A percentile compares a stretch with the other conserved stretches of the same genome.
Conservation (phyloP, 2,888 invertebrate genomes). For the Drosophila paramelanica region DNA sequence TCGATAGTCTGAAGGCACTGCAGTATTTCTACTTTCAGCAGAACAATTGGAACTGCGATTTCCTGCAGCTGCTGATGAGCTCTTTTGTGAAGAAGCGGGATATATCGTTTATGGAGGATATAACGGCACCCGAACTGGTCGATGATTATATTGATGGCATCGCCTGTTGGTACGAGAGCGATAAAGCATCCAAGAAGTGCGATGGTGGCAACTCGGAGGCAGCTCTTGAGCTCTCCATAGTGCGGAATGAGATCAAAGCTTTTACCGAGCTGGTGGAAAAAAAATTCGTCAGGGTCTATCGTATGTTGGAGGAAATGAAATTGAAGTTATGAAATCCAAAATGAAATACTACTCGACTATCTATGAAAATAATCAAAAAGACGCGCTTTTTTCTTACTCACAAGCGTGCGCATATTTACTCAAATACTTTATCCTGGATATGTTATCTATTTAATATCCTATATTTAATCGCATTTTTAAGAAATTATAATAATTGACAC, state of each 20-base stretch:
- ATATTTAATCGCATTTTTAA: constrained; percentile 48
- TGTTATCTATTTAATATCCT: constrained; percentile 24
- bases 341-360: constrained; percentile 2
- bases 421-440: constrained; percentile 27
- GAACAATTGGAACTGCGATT: constrained; percentile 84
- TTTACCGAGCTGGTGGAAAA: constrained; percentile 82
- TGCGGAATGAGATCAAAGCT: constrained; percentile 82
- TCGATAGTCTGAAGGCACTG: constrained; percentile 81
- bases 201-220: constrained; percentile 72
- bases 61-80: constrained; percentile 82
- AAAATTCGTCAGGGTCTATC: constrained; percentile 82
- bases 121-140: constrained; percentile 82
- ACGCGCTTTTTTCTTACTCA: constrained; percentile 21
- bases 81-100: constrained; percentile 83
- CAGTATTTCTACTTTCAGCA: constrained; percentile 84
- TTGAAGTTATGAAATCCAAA: constrained; percentile 61
- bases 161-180: constrained; percentile 84
- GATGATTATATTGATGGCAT: constrained; percentile 83
- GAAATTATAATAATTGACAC: constrained; percentile 56
- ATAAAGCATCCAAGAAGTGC: constrained; percentile 76
- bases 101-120: constrained; percentile 82
- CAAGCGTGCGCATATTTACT: constrained; percentile 29
- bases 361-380: constrained; percentile 21
- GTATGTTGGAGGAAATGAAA: constrained; percentile 83
- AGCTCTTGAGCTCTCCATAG: constrained; percentile 81